These are phyloP conservation scores for Cordylochernes scorpioides DNA, from an alignment of 2,888 invertebrate genomes.

Conservation along the genomic window DNA sequence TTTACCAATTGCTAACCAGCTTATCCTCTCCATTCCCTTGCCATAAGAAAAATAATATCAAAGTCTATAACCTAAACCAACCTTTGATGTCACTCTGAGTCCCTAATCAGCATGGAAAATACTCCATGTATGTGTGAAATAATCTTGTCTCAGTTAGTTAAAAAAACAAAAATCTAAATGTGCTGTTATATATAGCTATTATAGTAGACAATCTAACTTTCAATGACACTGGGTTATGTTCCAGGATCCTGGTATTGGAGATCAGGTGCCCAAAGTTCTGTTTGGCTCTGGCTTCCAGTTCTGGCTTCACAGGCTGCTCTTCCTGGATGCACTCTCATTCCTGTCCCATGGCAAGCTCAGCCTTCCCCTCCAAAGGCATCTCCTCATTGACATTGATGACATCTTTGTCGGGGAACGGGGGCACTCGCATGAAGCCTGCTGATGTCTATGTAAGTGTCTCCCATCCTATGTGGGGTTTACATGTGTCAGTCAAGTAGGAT, in stretches of 20 bases:
- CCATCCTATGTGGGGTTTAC: too few species aligned
- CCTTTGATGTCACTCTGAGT: too few species aligned
- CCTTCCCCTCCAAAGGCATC: conserved; percentile 55
- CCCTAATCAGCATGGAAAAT: too few species aligned
- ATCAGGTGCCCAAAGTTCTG: conserved; percentile 71
- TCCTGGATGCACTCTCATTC: conserved; percentile 70
- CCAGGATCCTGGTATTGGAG: conserved; percentile 57
- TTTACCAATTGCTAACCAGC: too few species aligned
- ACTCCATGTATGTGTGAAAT: neutral
- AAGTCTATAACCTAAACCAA: too few species aligned
- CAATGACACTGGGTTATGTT: too few species aligned
- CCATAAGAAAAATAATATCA: too few species aligned
- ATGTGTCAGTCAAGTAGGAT: too few species aligned
- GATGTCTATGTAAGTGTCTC: conserved; percentile 39
- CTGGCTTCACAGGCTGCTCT: conserved; percentile 70
- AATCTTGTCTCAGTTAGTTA: neutral
- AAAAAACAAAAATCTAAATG: conserved; percentile 2
- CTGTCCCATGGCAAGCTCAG: conserved; percentile 75
- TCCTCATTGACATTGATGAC: conserved; percentile 83
- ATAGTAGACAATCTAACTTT: conserved; percentile 1
- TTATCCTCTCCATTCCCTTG: too few species aligned
- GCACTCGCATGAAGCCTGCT: conserved; percentile 30
- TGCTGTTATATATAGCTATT: neutral
- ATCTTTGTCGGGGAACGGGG: conserved; percentile 82
- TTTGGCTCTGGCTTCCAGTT: conserved; percentile 75